Evolutionary conservation across 2,797 vertebrate species (phyloP), one percentile per base, ranked within the genome.

Genomic region (Chelon auratus): DNA sequence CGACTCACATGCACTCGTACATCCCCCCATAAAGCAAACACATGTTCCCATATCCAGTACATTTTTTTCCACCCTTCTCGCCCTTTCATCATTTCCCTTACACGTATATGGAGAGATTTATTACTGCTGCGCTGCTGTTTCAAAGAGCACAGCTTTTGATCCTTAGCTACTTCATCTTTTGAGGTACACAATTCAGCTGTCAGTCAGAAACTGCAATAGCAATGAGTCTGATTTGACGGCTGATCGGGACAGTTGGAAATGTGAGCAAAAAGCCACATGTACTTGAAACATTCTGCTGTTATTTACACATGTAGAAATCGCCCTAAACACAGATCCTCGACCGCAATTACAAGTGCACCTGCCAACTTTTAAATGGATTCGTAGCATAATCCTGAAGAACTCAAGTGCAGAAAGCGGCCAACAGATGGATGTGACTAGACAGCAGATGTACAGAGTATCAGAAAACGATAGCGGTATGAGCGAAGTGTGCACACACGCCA

Each of bases 361-460:
- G 85, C 52, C 56, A 79, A 81, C 53, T 62, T 84, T 68, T 77
- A 75, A 86, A 89, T 71, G 62, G 30, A 68, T 87, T 42, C 83
- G 40, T 64, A 83, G 67, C 9, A 20, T 72, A 66, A 69, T 66
- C 70, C 30, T 59, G 39, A 82, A 76, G 15, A 72, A 64, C 15
- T 59, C 1, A 24, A 61, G 42, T 0, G 3, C 59, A 77, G 33
- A 67, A 26, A 67, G 24, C 70, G 82, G 55, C 47, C 60, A 69
- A 55, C 72, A 82, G 68, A 85, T 80, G 75, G 57, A 71, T 69
- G 42, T 33, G 63, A 81, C 42, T 71, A 64, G 48, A 78, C 50
- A 65, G 42, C 72, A 75, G 51, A 55, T 72, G 77, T 20, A 66
- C 22, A 71, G 11, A 64, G 62, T n/a, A 63, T 61, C 36, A 66